A percentile compares a stretch with the other conserved stretches of the same genome.
These are phyloP conservation scores for Lamellibrachia satsuma DNA, from an alignment of 2,888 invertebrate species.

Conservation along the genomic window DNA sequence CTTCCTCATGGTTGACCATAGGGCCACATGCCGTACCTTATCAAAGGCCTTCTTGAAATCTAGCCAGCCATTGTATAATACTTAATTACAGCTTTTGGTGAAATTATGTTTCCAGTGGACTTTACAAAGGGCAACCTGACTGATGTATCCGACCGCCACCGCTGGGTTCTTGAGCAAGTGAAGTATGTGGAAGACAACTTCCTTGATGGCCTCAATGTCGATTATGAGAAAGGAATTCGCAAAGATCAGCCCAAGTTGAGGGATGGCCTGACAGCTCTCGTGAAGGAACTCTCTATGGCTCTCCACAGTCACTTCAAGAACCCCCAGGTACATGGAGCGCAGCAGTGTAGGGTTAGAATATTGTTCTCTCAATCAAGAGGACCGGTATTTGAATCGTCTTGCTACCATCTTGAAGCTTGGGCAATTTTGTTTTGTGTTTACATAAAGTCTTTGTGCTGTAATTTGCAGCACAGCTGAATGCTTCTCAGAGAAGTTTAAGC, in stretches of 20 bases:
- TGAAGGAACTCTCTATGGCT: constrained; percentile 50
- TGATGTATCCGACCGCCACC: constrained; percentile 42
- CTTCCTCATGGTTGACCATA: too few relatives aligned
- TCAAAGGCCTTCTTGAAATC: too few relatives aligned
- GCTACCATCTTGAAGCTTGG: too few relatives aligned
- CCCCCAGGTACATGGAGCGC: constrained; percentile 51
- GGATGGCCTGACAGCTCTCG: constrained; percentile 56
- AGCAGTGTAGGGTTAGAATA: too few relatives aligned
- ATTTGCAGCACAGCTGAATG: too few relatives aligned
- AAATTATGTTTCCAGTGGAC: constrained; percentile 41
- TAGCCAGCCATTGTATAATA: neutral
- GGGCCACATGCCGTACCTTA: too few relatives aligned
- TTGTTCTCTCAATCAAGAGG: too few relatives aligned
- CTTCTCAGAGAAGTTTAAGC: too few relatives aligned
- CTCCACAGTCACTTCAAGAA: constrained; percentile 51
- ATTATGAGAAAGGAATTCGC: constrained; percentile 61
- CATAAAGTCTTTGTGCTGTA: too few relatives aligned
- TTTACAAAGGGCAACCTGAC: constrained; percentile 46
- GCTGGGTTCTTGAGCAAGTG: constrained; percentile 55
- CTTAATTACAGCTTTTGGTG: neutral
- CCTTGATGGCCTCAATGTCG: constrained; percentile 65
- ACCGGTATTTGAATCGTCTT: too few relatives aligned
- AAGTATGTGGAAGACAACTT: constrained; percentile 47
- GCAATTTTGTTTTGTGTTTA: too few relatives aligned
- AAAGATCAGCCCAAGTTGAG: constrained; percentile 43